Percentiles rank a stretch among this genome's conserved stretches.
These are phyloP conservation scores for Xanthostigma xanthostigma DNA, from an alignment of 2,888 invertebrate genomes.

Conservation along the genomic window DNA sequence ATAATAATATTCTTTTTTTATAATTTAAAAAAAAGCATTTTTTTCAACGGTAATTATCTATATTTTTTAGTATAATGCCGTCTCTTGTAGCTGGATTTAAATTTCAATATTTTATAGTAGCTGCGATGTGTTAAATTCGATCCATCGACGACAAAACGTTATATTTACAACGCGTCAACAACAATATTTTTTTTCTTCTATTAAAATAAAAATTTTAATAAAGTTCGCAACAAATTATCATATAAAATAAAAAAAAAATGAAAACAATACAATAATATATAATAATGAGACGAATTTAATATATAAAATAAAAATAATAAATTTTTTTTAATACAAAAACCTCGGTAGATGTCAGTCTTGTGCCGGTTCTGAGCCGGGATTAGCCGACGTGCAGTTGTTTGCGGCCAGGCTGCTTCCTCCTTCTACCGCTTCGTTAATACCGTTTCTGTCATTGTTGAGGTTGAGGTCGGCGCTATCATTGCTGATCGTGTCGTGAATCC, in stretches of 20 bases:
- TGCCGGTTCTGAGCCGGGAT: constrained; percentile 22
- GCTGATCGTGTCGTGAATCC: constrained; percentile 2
- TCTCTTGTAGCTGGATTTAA: background rate
- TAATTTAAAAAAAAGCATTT: background rate
- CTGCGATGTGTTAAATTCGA: background rate
- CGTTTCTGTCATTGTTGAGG: constrained; percentile 24
- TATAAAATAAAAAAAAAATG: background rate
- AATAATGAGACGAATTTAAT: background rate
- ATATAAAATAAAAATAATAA: no score
- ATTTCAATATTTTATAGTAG: background rate
- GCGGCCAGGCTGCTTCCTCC: constrained; percentile 12
- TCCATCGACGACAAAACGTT: background rate
- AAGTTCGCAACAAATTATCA: no score
- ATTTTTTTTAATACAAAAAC: background rate
- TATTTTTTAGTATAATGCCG: background rate
- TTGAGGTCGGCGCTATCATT: background rate
- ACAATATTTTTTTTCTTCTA: background rate
- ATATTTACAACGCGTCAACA: constrained; percentile 4
- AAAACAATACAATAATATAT: constrained; percentile 5
- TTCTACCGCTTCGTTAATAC: constrained; percentile 14
- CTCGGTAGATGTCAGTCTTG: constrained; percentile 29
- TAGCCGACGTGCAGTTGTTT: constrained; percentile 27
- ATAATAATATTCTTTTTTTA: background rate
- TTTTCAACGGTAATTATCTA: background rate
- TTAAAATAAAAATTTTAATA: no score